Evolutionary conservation across 2,113 vertebrate genomes (phyloP), one percentile per base, ranked within the genome.

Genomic region (Rissa tridactyla): DNA sequence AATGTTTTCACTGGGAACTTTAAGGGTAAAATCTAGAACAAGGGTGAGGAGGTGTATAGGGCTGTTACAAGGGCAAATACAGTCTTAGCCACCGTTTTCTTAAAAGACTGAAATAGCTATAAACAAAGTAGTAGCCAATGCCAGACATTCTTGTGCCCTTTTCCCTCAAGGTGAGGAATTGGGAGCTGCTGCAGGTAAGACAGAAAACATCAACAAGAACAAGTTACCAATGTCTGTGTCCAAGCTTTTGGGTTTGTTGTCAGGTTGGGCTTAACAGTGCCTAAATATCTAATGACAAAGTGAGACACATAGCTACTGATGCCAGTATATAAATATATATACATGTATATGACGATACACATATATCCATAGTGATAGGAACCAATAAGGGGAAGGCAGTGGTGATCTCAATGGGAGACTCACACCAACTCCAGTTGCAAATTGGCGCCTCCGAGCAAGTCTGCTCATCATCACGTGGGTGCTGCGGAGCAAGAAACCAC

Each of bases 391-490:
- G 29, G 9, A 68, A 60, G 47, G 16, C 51, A 78, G 58, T 2
- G 4, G 30, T 36, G 49, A 70, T 54, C 49, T 80, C 36, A 17
- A 2, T 7, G 47, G 38, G 60, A 75, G 8, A 60, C 15, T 23
- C 62, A 17, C 16, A 58, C 38, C 69, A 86, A 46, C 26, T 58
- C 65, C 78, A 57, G 55, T 1, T 87, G 65, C 66, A 72, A 72
- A 23, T 36, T 68, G 2, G 32, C 1, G 0, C 49, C 55, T 69
- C 55, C 0, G 0, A 68, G 57, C 54, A 40, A 79, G 15, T 22
- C 36, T 92, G 54, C 26, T 82, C 9, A 21, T 89, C 18, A 34
- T 84, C 22, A 10, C 4, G 0, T 5, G 13, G 38, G 11, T 46
- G 61, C 30, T 79, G 34, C 1, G 2, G 34, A 60, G n/a, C 7